A percentile compares a stretch with the other conserved stretches of the same genome.
These are phyloP conservation scores for Clarias laeviceps DNA, from an alignment of 2,797 vertebrate species.

Conservation along the genomic window DNA sequence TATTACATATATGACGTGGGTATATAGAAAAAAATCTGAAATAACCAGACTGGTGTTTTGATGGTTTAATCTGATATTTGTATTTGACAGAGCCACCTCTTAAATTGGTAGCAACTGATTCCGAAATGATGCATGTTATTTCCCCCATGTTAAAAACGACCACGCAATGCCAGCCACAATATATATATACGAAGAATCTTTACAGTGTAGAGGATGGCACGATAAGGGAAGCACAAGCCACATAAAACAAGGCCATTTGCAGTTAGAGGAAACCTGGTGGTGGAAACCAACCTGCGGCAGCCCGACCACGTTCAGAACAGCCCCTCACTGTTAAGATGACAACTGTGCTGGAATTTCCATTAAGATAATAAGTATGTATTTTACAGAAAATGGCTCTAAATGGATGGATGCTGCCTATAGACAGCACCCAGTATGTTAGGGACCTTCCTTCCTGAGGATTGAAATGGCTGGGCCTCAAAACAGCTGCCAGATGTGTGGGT, in stretches of 20 bases:
- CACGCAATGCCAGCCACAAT: not conserved
- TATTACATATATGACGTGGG: not conserved
- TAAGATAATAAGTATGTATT: not conserved
- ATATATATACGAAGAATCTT: not conserved
- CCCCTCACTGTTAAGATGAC: not conserved
- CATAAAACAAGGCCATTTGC: conserved; percentile 42
- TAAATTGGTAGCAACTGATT: not conserved
- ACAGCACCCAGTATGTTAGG: conserved; percentile 61
- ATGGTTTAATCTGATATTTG: not conserved
- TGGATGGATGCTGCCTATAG: conserved; percentile 51
- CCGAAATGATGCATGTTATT: not conserved
- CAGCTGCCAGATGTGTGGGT: conserved; percentile 81
- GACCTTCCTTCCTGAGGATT: conserved; percentile 45
- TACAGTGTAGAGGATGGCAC: not conserved
- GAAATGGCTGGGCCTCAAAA: conserved; percentile 66
- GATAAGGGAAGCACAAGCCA: conserved; percentile 41
- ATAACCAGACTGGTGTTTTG: not conserved
- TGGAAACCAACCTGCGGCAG: conserved; percentile 40
- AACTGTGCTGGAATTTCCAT: conserved; percentile 24
- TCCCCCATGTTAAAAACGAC: not conserved
- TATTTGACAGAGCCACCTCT: not conserved
- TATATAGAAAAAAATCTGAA: not conserved
- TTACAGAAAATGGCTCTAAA: conserved; percentile 9
- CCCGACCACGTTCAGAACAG: not conserved
- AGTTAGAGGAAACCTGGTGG: conserved; percentile 27